These are phyloP conservation scores for Leucopternis melanops DNA, from an alignment of 2,113 vertebrate species.

Conservation along the genomic window DNA sequence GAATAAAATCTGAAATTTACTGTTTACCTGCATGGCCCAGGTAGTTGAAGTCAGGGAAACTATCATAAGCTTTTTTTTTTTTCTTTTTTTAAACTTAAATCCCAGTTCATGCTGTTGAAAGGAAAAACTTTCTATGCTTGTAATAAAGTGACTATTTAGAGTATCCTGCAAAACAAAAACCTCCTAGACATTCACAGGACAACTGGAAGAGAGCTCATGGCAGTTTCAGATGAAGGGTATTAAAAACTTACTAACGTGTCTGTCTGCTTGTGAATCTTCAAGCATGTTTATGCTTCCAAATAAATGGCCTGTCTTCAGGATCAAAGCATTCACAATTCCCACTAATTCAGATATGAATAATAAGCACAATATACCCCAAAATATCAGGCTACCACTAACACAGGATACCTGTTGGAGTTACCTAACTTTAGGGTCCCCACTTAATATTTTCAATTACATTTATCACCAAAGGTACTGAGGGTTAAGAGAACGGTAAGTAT, in stretches of 20 bases:
- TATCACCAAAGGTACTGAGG: too few species aligned
- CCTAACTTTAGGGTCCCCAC: neutral
- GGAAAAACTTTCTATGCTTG: neutral
- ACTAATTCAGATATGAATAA: neutral
- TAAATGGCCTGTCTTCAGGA: neutral
- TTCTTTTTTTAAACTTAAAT: neutral
- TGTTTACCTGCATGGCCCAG: neutral
- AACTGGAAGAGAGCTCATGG: neutral
- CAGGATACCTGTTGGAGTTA: neutral
- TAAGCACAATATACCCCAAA: neutral
- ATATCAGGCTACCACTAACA: neutral
- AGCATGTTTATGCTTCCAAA: neutral
- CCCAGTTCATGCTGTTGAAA: neutral
- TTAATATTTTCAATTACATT: neutral
- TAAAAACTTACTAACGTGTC: neutral
- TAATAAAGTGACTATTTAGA: neutral
- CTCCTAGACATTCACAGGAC: neutral
- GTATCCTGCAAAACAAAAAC: neutral
- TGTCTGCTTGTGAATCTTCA: neutral
- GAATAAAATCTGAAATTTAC: neutral
- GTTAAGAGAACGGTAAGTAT: too few species aligned
- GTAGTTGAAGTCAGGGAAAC: neutral
- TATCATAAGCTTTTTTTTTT: neutral
- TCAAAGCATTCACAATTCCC: neutral
- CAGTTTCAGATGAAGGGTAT: neutral